A percentile compares a stretch with the other conserved stretches of the same genome.
Conservation (phyloP, 2,888 invertebrate species). For the Hydrotaea diabolus region DNA sequence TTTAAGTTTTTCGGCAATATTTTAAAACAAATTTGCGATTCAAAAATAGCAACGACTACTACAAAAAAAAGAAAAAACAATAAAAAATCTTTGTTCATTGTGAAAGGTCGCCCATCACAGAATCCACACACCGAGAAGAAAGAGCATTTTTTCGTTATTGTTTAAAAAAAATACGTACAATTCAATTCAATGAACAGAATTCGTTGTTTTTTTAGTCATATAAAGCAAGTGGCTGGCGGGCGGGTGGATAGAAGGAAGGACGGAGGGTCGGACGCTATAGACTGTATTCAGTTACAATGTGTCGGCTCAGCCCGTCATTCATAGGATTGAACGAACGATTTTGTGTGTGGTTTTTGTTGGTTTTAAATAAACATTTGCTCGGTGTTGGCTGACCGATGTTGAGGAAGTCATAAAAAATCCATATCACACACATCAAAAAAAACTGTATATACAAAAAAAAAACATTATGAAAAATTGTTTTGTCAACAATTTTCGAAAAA, state of each 20-base stretch:
- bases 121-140: neutral
- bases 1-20: neutral
- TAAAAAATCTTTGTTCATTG: constrained; percentile 55
- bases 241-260: neutral
- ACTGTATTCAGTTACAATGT: neutral
- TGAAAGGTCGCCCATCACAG: constrained; percentile 55
- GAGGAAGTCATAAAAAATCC: constrained; percentile 23
- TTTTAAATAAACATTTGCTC: neutral
- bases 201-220: constrained; percentile 11
- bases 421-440: constrained; percentile 5
- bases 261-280: neutral
- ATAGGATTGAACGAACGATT: constrained; percentile 11
- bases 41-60: neutral
- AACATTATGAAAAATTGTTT: constrained; percentile 19
- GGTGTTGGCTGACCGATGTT: neutral
- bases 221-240: neutral
- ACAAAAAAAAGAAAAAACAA: constrained; percentile 39
- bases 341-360: neutral
- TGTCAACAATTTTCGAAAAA: too few species aligned
- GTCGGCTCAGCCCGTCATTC: neutral
- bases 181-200: constrained; percentile 19
- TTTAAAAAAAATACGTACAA: constrained; percentile 12
- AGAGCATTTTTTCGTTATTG: constrained; percentile 10
- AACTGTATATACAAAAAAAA: neutral
- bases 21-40: neutral